phyloP scores from a whole-genome alignment of 2,797 vertebrate genomes.

The Caiman crocodilus region DNA sequence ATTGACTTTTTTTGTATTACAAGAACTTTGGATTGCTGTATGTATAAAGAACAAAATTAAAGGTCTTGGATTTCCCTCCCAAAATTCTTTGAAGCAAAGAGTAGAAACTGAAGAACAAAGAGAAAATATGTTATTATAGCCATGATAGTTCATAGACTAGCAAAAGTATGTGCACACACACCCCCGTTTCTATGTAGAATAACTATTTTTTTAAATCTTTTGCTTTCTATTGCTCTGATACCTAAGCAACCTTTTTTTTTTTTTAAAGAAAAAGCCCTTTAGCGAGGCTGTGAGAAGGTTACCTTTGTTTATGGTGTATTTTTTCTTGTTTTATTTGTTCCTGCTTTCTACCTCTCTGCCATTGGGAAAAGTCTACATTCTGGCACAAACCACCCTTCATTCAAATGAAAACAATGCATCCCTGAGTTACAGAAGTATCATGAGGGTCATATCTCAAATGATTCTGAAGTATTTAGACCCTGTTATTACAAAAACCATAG shows the following conservation, averaged over 20 bases:
- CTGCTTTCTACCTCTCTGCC: neutral
- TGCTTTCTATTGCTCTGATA: neutral
- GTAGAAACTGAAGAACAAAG: neutral
- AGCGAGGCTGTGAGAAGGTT: neutral
- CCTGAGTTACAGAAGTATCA: rapidly evolving
- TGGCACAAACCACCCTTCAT: too few relatives aligned
- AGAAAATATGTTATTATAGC: neutral
- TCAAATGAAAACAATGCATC: neutral
- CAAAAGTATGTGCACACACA: neutral
- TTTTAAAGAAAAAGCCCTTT: neutral
- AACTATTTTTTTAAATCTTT: neutral
- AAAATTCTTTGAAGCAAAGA: neutral
- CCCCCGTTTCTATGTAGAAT: neutral
- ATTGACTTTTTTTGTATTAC: too few relatives aligned
- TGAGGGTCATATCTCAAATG: rapidly evolving
- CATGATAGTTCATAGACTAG: neutral
- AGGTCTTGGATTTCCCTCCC: neutral
- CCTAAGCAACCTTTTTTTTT: neutral
- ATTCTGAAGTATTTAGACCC: rapidly evolving
- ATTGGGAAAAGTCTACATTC: too few relatives aligned
- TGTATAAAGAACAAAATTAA: neutral
- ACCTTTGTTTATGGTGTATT: neutral
- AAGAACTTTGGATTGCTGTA: too few relatives aligned
- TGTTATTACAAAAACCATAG: neutral
- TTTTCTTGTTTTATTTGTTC: neutral